Evolutionary conservation across 2,113 vertebrate species (phyloP).

Genomic region (Columba livia): DNA sequence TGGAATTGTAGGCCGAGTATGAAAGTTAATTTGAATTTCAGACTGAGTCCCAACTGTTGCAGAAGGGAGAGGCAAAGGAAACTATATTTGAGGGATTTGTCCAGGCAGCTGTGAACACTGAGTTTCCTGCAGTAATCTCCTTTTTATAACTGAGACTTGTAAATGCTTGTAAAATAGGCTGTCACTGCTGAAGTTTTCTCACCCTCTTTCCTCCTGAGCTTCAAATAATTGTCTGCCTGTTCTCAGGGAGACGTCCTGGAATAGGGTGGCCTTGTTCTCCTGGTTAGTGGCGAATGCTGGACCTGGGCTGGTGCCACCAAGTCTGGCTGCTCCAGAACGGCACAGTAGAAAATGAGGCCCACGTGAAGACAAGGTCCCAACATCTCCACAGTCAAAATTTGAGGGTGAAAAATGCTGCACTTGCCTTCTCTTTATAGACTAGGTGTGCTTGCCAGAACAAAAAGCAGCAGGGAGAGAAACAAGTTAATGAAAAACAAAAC

Average conservation of each 20-base stretch:
- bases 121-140: background rate
- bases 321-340: background rate
- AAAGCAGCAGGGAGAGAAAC: background rate
- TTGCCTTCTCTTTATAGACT: background rate
- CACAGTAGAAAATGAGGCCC: accelerated
- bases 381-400: background rate
- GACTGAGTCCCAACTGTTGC: constrained; percentile 49
- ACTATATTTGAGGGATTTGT: background rate
- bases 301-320: constrained; percentile 10
- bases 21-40: constrained; percentile 68
- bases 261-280: constrained; percentile 9
- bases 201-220: background rate
- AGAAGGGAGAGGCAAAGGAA: constrained; percentile 22
- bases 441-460: background rate
- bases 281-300: background rate
- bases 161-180: background rate
- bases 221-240: constrained; percentile 6
- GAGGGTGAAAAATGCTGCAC: background rate
- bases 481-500: background rate
- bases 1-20: constrained; percentile 40
- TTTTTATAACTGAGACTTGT: background rate
- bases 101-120: background rate
- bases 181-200: background rate
- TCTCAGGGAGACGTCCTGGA: background rate
- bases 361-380: background rate